Percentiles rank a stretch among this genome's conserved stretches.
phyloP scores from a whole-genome alignment of 1,140 invertebrate genomes.

The Arctopsyche grandis region DNA sequence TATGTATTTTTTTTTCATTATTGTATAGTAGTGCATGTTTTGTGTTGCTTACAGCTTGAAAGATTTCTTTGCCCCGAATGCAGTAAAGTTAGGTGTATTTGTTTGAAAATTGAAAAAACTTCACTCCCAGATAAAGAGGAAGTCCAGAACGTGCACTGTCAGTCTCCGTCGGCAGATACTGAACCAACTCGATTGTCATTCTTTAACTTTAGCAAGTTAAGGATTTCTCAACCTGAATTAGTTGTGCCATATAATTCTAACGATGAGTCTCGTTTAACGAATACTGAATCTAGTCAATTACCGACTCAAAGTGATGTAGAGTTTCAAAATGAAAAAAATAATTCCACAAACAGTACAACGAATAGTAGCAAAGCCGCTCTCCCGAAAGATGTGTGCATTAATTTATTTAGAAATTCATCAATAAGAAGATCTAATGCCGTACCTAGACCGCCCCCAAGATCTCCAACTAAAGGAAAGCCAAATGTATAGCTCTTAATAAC shows the following conservation, averaged over 20 bases:
- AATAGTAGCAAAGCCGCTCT: neutral
- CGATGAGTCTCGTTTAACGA: neutral
- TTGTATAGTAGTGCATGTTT: conserved; percentile 55
- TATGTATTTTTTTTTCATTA: conserved; percentile 14
- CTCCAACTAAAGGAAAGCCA: conserved; percentile 46
- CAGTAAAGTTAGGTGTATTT: conserved; percentile 69
- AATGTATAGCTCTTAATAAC: neutral
- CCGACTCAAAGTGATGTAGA: conserved; percentile 37
- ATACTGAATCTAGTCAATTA: neutral
- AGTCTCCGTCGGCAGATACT: neutral
- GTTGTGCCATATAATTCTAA: neutral
- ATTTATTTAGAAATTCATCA: conserved; percentile 48
- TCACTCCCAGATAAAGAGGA: neutral
- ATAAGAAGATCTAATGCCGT: conserved; percentile 48
- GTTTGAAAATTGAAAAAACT: conserved; percentile 56
- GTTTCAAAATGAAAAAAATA: conserved; percentile 16
- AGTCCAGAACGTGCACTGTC: neutral
- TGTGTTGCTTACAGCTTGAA: conserved; percentile 70
- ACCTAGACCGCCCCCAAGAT: conserved; percentile 46
- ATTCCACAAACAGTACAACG: neutral
- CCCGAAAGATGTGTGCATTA: conserved; percentile 37
- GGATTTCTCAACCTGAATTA: neutral
- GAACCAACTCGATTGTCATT: neutral
- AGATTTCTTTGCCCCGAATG: conserved; percentile 70
- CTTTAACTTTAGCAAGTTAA: too few species aligned